phyloP scores from a whole-genome alignment of 2,888 invertebrate genomes.

The Dynastes hyllus region DNA sequence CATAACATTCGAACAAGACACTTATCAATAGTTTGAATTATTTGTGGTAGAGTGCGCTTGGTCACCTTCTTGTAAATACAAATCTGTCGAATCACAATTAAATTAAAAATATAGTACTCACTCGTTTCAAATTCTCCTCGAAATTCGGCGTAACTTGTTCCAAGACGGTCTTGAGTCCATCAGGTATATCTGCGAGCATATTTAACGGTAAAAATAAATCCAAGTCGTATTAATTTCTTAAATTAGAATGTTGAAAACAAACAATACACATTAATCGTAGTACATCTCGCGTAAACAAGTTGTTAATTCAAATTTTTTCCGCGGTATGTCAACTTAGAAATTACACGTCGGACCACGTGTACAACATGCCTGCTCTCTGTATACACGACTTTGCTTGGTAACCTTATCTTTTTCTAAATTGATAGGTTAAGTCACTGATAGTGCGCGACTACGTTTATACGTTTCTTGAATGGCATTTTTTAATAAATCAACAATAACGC shows the following conservation, averaged over 20 bases:
- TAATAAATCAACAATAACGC: not conserved
- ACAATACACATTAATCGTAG: not conserved
- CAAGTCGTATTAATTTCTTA: not conserved
- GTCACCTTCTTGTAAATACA: not conserved
- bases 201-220: conserved; percentile 6
- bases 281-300: conserved; percentile 9
- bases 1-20: not conserved
- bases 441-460: conserved; percentile 11
- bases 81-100: not conserved
- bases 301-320: conserved; percentile 26
- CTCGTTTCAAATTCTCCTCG: conserved; percentile 77
- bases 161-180: conserved; percentile 72
- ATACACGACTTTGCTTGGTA: conserved; percentile 14
- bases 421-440: conserved; percentile 36
- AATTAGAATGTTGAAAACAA: not conserved
- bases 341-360: conserved; percentile 40
- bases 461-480: conserved; percentile 20
- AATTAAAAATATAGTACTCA: conserved; percentile 65
- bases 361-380: not conserved
- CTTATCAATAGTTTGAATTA: not conserved
- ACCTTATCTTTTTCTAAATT: conserved; percentile 33
- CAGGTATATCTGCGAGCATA: conserved; percentile 68
- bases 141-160: conserved; percentile 74
- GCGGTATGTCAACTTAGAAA: conserved; percentile 21
- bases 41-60: not conserved